Evolutionary conservation across 2,113 vertebrate genomes (phyloP).

Genomic region (Oncorhynchus mykiss): DNA sequence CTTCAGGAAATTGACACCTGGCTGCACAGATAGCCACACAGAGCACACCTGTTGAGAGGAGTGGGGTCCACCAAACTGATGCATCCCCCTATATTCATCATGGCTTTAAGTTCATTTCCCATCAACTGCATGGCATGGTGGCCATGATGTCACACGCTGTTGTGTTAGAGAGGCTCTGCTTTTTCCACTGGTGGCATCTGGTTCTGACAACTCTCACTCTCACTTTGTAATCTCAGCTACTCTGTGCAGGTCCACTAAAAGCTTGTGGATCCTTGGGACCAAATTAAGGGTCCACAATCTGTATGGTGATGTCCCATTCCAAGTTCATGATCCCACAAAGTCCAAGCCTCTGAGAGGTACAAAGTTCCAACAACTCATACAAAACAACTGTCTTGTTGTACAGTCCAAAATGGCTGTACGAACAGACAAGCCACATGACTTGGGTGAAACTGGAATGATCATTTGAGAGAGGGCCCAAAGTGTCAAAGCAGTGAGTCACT

Average conservation of each 20-base stretch:
- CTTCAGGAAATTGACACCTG: no score
- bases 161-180: not conserved
- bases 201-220: not conserved
- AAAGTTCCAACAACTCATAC: not conserved
- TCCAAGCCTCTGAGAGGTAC: not conserved
- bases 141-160: not conserved
- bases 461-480: constrained; percentile 5
- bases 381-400: not conserved
- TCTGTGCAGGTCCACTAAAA: not conserved
- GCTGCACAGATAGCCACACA: no score
- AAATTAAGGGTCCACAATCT: not conserved
- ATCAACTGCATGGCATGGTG: not conserved
- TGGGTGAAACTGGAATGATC: not conserved
- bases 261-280: not conserved
- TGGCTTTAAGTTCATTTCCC: not conserved
- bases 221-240: not conserved
- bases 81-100: not conserved
- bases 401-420: not conserved
- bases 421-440: not conserved
- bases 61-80: not conserved
- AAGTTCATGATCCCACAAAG: not conserved
- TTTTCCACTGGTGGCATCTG: not conserved
- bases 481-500: not conserved
- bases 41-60: not conserved
- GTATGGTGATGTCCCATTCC: not conserved